Conservation (phyloP, 2,888 invertebrate genomes). For the Cepaea hortensis region DNA sequence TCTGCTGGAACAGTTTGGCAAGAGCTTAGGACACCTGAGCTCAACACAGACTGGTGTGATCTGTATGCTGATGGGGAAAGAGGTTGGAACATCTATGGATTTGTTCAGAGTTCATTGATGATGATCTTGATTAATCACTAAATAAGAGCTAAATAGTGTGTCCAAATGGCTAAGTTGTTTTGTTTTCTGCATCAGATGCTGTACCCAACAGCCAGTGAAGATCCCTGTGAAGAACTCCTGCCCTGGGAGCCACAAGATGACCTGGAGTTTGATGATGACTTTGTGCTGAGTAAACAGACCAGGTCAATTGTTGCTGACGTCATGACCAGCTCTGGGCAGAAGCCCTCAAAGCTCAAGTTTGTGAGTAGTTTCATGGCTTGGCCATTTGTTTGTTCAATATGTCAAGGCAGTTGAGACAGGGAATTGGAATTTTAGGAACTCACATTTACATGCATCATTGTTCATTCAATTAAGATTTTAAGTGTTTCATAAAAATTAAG, state of each 20-base stretch:
- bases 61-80: too few relatives aligned
- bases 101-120: too few relatives aligned
- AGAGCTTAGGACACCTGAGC: too few relatives aligned
- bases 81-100: too few relatives aligned
- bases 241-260: constrained; percentile 65
- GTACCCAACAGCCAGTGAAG: constrained; percentile 67
- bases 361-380: constrained; percentile 48
- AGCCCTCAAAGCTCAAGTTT: constrained; percentile 56
- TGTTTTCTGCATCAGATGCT: constrained; percentile 45
- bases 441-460: too few relatives aligned
- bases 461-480: too few relatives aligned
- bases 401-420: not conserved
- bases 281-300: constrained; percentile 57
- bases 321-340: constrained; percentile 49
- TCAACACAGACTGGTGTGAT: too few relatives aligned
- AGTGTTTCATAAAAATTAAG: too few relatives aligned
- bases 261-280: constrained; percentile 71
- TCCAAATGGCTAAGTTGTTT: not conserved
- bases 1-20: too few relatives aligned
- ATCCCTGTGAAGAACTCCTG: constrained; percentile 66
- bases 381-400: not conserved
- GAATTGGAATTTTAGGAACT: too few relatives aligned
- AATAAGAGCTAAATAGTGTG: not conserved
- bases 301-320: constrained; percentile 54
- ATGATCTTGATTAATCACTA: too few relatives aligned